Percentiles rank a stretch among this genome's conserved stretches.
Evolutionary conservation across 2,113 vertebrate species (phyloP).

Genomic region (Acrocephalus kingi): DNA sequence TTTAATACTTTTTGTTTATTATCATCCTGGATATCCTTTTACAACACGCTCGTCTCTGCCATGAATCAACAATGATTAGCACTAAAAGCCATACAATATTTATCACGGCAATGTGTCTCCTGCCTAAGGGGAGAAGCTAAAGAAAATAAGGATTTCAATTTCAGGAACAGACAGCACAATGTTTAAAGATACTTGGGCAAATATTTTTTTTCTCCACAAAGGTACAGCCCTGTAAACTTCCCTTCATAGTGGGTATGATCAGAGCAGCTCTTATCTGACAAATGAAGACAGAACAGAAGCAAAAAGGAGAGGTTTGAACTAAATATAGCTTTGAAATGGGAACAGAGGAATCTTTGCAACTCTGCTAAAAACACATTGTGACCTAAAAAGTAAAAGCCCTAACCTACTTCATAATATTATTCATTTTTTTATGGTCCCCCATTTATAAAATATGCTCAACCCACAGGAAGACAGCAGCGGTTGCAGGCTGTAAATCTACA

Average conservation of each 20-base stretch:
- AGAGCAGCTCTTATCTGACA: background rate
- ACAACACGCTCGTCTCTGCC: background rate
- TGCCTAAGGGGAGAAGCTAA: background rate
- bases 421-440: background rate
- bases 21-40: background rate
- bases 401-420: background rate
- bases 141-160: background rate
- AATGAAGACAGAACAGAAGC: background rate
- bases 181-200: background rate
- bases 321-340: background rate
- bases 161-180: background rate
- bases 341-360: background rate
- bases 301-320: background rate
- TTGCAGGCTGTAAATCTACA: background rate
- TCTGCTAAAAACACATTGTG: background rate
- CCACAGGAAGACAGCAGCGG: background rate
- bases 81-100: conserved; percentile 6
- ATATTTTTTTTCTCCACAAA: background rate
- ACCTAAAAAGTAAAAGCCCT: background rate
- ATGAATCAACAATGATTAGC: conserved; percentile 20
- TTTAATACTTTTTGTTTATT: conserved; percentile 27
- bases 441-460: background rate
- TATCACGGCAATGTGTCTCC: background rate
- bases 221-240: background rate
- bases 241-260: background rate